phyloP scores from a whole-genome alignment of 1,140 invertebrate genomes.

The Neodiprion fabricii region DNA sequence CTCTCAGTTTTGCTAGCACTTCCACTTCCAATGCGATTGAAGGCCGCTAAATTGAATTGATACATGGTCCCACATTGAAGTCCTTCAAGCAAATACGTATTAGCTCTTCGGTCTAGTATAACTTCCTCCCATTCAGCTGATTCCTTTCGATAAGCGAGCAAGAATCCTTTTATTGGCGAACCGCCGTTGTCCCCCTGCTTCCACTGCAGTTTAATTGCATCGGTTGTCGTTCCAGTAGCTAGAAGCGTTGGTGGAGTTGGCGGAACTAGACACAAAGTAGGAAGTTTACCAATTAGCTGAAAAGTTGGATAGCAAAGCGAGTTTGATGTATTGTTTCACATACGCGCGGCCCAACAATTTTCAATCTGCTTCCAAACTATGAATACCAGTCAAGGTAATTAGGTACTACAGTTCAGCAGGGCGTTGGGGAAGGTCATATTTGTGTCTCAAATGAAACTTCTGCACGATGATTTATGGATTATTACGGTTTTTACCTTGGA shows the following conservation, averaged over 20 bases:
- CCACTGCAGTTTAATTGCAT: constrained; percentile 62
- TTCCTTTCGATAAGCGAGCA: constrained; percentile 65
- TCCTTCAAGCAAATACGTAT: constrained; percentile 62
- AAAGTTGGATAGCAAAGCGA: constrained; percentile 22
- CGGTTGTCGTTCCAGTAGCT: constrained; percentile 57
- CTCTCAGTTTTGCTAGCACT: constrained; percentile 61
- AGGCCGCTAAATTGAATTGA: constrained; percentile 63
- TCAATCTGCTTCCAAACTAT: background rate
- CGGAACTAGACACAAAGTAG: constrained; percentile 52
- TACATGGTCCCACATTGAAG: constrained; percentile 69
- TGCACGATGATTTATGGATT: background rate
- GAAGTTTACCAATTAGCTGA: constrained; percentile 38
- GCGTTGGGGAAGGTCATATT: background rate
- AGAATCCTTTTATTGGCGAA: constrained; percentile 63
- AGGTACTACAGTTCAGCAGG: background rate
- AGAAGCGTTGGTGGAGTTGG: constrained; percentile 59
- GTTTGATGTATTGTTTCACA: background rate
- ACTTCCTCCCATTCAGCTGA: constrained; percentile 67
- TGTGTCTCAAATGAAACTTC: background rate
- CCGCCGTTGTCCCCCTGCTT: constrained; percentile 64
- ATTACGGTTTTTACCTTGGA: constrained; percentile 62
- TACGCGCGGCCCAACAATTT: background rate
- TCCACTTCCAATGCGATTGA: constrained; percentile 65
- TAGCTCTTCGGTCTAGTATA: constrained; percentile 52
- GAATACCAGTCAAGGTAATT: constrained; percentile 2